Base-by-base conservation (phyloP, 2,797 vertebrate genomes). In the Hyperoplus lanceolatus region DNA sequence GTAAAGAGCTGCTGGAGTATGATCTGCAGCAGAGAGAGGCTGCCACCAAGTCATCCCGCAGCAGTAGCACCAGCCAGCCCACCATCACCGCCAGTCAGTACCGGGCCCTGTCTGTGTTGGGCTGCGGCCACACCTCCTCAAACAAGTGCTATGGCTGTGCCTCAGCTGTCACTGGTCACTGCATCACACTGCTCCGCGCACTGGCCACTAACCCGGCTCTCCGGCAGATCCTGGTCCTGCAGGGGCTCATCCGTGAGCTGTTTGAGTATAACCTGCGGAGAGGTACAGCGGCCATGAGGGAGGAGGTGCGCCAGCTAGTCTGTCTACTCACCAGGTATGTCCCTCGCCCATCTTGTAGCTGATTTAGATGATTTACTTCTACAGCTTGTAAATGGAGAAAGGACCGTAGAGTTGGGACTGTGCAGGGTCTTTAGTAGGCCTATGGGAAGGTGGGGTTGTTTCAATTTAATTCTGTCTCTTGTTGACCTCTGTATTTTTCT, bases 131-230 rank as follows among this genome's bases (percentile, higher is more conserved):
- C 93, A 99, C 98, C 0, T 99, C 98, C 3, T 99, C 98, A 50
- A 99, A 93, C 36, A 99, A 99, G 89, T 99, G 98, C 89, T 99
- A 99, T 0, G 98, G 98, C 88, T 99, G 98, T 0, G 97, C 98
- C 43, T 99, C 98, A 0, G 98, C 98, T 0, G 98, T 99, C 90
- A 99, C 98, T 0, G 98, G 99, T 53, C 98, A 99, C 87, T 99
- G 98, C 69, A 98, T 99, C 86, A 99, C 98, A 0, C 88, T 99
- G 39, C 96, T 99, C 11, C 94, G 98, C 0, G 98, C 98, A 1
- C 89, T 99, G 90, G 98, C 98, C 57, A 98, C 97, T 81, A 99
- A 99, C 87, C 95, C 96, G 0, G 96, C 98, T 77, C 97, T 99
- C 82, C 94, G 98, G 15, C 97, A 99, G 87, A 99, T 99, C 89